phyloP scores from a whole-genome alignment of 2,888 invertebrate species.

The Melipona bicolor region DNA sequence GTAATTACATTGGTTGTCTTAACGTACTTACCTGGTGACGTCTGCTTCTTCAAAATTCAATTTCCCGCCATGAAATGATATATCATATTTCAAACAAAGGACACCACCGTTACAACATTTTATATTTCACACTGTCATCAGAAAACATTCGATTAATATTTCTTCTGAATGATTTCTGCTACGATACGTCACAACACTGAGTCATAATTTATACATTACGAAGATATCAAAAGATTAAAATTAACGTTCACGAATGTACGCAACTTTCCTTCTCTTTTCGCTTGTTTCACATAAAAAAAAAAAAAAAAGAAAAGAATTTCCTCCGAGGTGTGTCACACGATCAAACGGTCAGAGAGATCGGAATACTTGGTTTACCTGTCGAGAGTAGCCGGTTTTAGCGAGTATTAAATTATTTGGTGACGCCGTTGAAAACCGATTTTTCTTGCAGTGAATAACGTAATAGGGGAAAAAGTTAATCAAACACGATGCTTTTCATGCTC shows the following conservation, averaged over 20 bases:
- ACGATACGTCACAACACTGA: conserved; percentile 39
- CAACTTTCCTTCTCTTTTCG: background rate
- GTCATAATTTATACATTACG: conserved; percentile 14
- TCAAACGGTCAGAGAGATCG: conserved; percentile 34
- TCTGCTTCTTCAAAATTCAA: conserved; percentile 44
- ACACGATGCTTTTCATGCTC: conserved; percentile 21
- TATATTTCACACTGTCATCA: conserved; percentile 32
- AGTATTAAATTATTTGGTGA: conserved; percentile 52
- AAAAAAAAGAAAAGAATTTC: conserved; percentile 20
- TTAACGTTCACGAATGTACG: conserved; percentile 16
- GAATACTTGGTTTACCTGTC: conserved; percentile 50
- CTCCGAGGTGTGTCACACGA: conserved; percentile 53
- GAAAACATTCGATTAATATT: conserved; percentile 21
- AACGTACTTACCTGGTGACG: conserved; percentile 60
- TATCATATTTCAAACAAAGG: conserved; percentile 4
- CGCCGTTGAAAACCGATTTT: conserved; percentile 33
- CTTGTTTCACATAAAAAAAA: background rate
- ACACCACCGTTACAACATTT: conserved; percentile 40
- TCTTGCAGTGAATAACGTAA: background rate
- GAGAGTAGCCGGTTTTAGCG: conserved; percentile 56
- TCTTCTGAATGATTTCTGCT: conserved; percentile 7
- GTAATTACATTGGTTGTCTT: conserved; percentile 9
- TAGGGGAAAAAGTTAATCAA: conserved; percentile 10
- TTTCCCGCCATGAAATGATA: conserved; percentile 50
- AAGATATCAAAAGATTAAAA: background rate